A percentile compares a stretch with the other conserved stretches of the same genome.
Evolutionary conservation across 2,113 vertebrate species (phyloP).

Genomic region (Hystrix cristata): DNA sequence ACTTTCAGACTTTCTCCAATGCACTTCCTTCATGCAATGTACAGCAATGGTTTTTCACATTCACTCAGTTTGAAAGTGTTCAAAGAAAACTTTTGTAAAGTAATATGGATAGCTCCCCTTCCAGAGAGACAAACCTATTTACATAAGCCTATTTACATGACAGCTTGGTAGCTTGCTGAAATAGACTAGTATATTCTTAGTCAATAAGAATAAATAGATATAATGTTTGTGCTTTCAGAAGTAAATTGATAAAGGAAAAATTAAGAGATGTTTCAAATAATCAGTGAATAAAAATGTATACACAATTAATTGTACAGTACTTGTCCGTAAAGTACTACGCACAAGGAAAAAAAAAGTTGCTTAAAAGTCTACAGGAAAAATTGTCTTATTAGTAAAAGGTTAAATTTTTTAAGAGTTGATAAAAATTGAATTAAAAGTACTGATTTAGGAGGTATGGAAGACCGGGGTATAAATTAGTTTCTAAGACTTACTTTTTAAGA

Average conservation of each 20-base stretch:
- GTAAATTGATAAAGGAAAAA: neutral
- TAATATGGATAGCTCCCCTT: neutral
- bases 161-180: neutral
- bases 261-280: neutral
- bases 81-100: neutral
- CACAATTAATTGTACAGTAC: neutral
- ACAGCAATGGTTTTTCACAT: neutral
- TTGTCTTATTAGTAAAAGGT: conserved; percentile 30
- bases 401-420: conserved; percentile 23
- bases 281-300: neutral
- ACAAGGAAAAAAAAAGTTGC: neutral
- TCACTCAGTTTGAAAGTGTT: neutral
- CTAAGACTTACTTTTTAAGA: conserved; percentile 19
- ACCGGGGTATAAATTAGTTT: neutral
- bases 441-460: conserved; percentile 20
- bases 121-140: neutral
- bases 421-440: conserved; percentile 31
- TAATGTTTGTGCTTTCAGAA: neutral
- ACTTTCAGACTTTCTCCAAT: neutral
- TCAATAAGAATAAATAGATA: neutral
- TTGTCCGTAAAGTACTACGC: neutral
- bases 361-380: neutral
- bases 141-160: neutral
- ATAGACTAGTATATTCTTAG: neutral
- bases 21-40: neutral